phyloP scores from a whole-genome alignment of 2,888 invertebrate genomes.

The Xanthorhoe designata region DNA sequence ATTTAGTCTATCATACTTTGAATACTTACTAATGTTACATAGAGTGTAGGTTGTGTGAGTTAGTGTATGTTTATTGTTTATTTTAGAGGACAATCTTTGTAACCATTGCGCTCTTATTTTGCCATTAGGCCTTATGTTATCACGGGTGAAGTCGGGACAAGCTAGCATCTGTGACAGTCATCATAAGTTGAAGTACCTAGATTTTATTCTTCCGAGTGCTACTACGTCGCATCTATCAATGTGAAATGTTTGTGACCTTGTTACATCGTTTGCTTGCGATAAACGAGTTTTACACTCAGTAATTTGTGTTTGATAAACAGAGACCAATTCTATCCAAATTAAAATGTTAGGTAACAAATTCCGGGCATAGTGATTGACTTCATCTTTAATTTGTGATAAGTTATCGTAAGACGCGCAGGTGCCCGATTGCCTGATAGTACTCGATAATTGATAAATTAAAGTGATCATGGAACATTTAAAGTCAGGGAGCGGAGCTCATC shows the following conservation, averaged over 20 bases:
- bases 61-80: no score
- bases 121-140: no score
- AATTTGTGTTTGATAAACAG: neutral
- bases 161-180: no score
- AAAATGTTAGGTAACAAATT: neutral
- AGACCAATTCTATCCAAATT: neutral
- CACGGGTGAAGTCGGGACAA: no score
- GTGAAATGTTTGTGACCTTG: neutral
- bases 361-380: neutral
- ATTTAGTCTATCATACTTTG: no score
- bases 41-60: no score
- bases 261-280: neutral
- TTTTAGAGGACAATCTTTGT: no score
- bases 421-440: conserved; percentile 9
- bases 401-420: neutral
- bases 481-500: neutral
- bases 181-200: no score
- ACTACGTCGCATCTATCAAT: neutral
- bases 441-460: conserved; percentile 1
- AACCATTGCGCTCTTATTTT: no score
- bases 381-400: conserved; percentile 5
- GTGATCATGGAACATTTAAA: conserved; percentile 7
- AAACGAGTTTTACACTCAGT: neutral
- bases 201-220: no score
- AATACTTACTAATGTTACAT: no score